A percentile compares a stretch with the other conserved stretches of the same genome.
phyloP scores from a whole-genome alignment of 2,797 vertebrate species.

The Gobionotothen gibberifrons region DNA sequence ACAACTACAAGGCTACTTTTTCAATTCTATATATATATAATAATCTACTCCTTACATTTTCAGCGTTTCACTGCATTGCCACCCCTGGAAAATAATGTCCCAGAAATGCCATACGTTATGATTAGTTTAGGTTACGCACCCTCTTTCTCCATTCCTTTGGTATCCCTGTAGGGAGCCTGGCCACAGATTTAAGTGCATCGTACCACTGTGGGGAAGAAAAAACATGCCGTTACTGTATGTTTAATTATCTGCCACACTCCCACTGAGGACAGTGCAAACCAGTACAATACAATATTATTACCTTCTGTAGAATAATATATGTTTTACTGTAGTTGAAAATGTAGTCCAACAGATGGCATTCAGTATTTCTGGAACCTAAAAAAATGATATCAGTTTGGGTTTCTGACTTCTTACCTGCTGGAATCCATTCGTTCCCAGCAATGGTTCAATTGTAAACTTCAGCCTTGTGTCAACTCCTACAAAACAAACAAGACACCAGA shows the following conservation, averaged over 20 bases:
- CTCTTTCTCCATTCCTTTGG: constrained; percentile 97
- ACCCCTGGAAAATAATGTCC: no score
- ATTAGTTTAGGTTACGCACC: constrained; percentile 74
- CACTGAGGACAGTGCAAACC: not conserved
- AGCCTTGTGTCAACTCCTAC: constrained; percentile 95
- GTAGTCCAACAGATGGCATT: no score
- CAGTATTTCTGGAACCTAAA: no score
- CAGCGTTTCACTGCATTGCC: not conserved
- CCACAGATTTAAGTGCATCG: constrained; percentile 96
- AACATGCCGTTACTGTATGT: not conserved
- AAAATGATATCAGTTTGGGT: no score
- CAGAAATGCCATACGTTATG: not conserved
- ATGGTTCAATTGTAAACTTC: constrained; percentile 97
- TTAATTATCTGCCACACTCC: not conserved
- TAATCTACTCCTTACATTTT: not conserved
- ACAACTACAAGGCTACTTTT: not conserved
- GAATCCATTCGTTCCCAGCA: constrained; percentile 96
- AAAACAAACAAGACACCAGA: constrained; percentile 37
- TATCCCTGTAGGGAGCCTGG: constrained; percentile 94
- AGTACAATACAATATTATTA: not conserved
- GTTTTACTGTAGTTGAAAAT: not conserved
- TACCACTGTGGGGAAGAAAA: constrained; percentile 88
- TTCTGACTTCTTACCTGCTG: constrained; percentile 88
- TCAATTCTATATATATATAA: not conserved
- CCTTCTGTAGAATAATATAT: not conserved